Percentiles rank a stretch among this genome's conserved stretches.
Evolutionary conservation across 1,140 invertebrate species (phyloP).

Genomic region (Orussus abietinus): DNA sequence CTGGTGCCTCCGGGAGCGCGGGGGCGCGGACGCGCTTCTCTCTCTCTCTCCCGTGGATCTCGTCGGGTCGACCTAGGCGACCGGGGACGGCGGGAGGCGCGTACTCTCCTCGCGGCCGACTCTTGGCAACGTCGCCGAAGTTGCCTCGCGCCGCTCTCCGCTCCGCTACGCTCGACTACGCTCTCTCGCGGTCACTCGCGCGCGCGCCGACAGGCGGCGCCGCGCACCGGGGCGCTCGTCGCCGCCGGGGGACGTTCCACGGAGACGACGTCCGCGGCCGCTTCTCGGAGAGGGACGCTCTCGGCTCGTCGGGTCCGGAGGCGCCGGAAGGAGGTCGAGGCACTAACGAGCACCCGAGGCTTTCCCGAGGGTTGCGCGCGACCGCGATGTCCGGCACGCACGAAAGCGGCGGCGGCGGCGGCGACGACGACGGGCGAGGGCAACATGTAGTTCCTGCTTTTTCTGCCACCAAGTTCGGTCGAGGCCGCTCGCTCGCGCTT

Average conservation of each 20-base stretch:
- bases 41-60: constrained; percentile 15
- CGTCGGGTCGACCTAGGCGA: constrained; percentile 9
- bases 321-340: too few species aligned
- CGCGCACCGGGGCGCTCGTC: too few species aligned
- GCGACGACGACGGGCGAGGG: constrained; percentile 7
- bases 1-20: constrained; percentile 3
- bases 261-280: not conserved
- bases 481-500: not conserved
- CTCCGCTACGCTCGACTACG: too few species aligned
- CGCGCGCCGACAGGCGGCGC: too few species aligned
- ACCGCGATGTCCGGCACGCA: constrained; percentile 11
- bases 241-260: too few species aligned
- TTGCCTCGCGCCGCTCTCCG: constrained; percentile 15
- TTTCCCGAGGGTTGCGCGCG: too few species aligned
- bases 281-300: constrained; percentile 1
- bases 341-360: too few species aligned
- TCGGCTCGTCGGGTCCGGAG: not conserved
- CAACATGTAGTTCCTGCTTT: not conserved
- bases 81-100: not conserved
- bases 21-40: constrained; percentile 5
- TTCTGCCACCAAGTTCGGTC: not conserved
- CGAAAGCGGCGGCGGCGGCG: constrained; percentile 1
- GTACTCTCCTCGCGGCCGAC: constrained; percentile 25
- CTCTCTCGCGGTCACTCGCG: too few species aligned
- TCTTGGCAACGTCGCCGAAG: constrained; percentile 42